Conservation (phyloP, 2,113 vertebrate genomes). For the Hystrix brachyura region DNA sequence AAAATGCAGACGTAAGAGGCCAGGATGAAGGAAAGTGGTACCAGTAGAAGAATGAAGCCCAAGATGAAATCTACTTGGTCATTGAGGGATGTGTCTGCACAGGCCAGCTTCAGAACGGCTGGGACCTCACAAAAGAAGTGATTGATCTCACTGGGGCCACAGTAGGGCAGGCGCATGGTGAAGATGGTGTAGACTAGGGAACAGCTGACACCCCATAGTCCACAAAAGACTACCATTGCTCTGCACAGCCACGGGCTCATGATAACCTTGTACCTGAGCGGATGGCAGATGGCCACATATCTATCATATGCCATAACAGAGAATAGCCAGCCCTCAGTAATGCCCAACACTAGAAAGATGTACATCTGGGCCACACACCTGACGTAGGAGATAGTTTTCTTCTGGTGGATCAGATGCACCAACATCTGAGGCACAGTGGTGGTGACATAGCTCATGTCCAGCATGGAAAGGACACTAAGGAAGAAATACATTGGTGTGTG, state of each 20-base stretch:
- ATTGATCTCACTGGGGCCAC: conserved; percentile 76
- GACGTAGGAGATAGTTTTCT: conserved; percentile 77
- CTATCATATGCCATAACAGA: conserved; percentile 78
- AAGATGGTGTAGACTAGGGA: conserved; percentile 75
- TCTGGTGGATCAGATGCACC: background rate
- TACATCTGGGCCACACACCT: conserved; percentile 73
- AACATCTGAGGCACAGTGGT: conserved; percentile 77
- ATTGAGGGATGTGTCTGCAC: conserved; percentile 75
- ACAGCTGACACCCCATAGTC: conserved; percentile 71
- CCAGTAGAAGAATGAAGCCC: conserved; percentile 76
- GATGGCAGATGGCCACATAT: conserved; percentile 77
- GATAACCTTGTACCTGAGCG: conserved; percentile 76
- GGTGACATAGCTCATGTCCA: conserved; percentile 77
- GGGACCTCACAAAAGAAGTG: conserved; percentile 81
- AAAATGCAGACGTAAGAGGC: conserved; percentile 69
- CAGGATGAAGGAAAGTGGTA: conserved; percentile 75
- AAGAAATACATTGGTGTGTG: conserved; percentile 73
- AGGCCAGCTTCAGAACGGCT: conserved; percentile 78
- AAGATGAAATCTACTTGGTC: conserved; percentile 72
- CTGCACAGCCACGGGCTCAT: conserved; percentile 67
- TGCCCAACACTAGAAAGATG: conserved; percentile 76
- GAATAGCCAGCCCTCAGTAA: conserved; percentile 79
- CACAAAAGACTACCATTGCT: conserved; percentile 71
- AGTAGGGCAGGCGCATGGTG: conserved; percentile 74
- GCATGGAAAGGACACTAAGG: conserved; percentile 75